phyloP scores from a whole-genome alignment of 2,888 invertebrate species.

The Rhodophaea formosa region DNA sequence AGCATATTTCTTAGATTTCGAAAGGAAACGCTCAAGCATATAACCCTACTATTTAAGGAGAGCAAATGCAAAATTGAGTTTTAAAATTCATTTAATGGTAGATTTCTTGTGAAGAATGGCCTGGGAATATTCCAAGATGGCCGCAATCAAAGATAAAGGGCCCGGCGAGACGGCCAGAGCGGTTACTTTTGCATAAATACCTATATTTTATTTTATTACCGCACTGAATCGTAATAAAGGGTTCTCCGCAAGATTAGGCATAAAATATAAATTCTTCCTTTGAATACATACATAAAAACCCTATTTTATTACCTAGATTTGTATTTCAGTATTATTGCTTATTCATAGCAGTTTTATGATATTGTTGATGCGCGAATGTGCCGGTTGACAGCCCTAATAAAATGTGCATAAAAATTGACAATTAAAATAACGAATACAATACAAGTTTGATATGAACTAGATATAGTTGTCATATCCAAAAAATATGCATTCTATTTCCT shows the following conservation, averaged over 20 bases:
- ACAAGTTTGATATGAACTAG: not conserved
- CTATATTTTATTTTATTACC: conserved; percentile 11
- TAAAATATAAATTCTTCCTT: conserved; percentile 8
- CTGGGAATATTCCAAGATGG: conserved; percentile 5
- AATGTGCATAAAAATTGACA: conserved; percentile 2
- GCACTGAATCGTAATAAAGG: conserved; percentile 8
- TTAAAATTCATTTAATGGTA: not conserved
- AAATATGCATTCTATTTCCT: too few relatives aligned
- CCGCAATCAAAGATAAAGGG: conserved; percentile 10
- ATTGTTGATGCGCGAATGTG: not conserved
- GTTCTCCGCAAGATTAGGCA: conserved; percentile 1
- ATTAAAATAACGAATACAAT: not conserved
- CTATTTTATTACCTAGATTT: conserved; percentile 17
- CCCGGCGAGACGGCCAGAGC: not conserved
- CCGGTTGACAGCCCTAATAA: not conserved
- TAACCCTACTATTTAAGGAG: not conserved
- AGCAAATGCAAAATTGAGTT: not conserved
- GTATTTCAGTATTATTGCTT: conserved; percentile 12
- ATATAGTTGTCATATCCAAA: not conserved
- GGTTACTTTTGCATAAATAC: conserved; percentile 11
- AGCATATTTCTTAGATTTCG: not conserved
- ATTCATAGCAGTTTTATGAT: conserved; percentile 16
- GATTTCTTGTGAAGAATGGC: not conserved
- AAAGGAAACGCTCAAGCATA: not conserved
- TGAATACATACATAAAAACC: conserved; percentile 4